Percentiles rank a stretch among this genome's conserved stretches.
These are phyloP conservation scores for Automeris io DNA, from an alignment of 2,888 invertebrate genomes.

Conservation along the genomic window DNA sequence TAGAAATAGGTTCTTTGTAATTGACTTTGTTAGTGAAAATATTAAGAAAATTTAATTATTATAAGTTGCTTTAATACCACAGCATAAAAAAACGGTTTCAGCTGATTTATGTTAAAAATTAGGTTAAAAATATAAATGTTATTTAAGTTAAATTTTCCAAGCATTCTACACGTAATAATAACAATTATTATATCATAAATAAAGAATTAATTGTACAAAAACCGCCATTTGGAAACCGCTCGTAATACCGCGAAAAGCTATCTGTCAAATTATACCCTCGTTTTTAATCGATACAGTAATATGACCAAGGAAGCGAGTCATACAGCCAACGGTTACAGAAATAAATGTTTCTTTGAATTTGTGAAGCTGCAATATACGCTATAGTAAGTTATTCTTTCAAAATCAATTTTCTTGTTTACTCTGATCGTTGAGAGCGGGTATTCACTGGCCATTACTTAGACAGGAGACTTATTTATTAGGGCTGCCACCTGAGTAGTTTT, in stretches of 20 bases:
- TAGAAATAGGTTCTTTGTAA: too few species aligned
- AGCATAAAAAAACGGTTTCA: too few species aligned
- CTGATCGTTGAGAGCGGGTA: slow-evolving; percentile 54
- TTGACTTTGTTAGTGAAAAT: too few species aligned
- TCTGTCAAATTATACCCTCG: background rate
- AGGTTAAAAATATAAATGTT: too few species aligned
- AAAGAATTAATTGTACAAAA: background rate
- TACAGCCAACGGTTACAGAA: slow-evolving; percentile 26
- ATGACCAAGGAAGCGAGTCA: background rate
- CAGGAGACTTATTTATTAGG: slow-evolving; percentile 25
- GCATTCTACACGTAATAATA: too few species aligned
- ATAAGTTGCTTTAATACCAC: too few species aligned
- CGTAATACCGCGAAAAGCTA: background rate
- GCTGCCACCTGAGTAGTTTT: slow-evolving; percentile 19
- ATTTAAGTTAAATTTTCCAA: too few species aligned
- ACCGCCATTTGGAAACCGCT: background rate
- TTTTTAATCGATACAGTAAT: background rate
- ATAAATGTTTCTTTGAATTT: slow-evolving; percentile 58
- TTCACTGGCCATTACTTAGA: slow-evolving; percentile 51
- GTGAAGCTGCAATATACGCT: slow-evolving; percentile 33
- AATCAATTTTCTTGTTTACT: slow-evolving; percentile 74
- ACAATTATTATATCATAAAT: background rate
- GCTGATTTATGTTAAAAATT: too few species aligned
- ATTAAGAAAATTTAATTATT: too few species aligned
- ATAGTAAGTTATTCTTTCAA: slow-evolving; percentile 52